These are phyloP conservation scores for Eupithecia vulgata DNA, from an alignment of 2,888 invertebrate genomes.

Conservation along the genomic window DNA sequence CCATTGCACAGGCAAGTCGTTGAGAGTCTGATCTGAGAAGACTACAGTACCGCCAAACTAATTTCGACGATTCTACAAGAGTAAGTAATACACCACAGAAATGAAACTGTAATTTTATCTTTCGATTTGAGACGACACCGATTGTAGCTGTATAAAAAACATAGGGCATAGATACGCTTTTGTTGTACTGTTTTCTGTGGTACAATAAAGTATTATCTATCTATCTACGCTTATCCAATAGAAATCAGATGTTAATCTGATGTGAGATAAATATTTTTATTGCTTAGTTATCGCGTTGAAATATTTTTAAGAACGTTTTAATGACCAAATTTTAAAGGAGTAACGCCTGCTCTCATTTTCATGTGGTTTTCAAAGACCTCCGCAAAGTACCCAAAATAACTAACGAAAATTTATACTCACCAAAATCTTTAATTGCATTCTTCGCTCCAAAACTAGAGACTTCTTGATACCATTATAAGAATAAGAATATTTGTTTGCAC, in stretches of 20 bases:
- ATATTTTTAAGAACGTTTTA: background rate
- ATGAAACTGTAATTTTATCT: slow-evolving; percentile 15
- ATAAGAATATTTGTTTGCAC: too few species aligned
- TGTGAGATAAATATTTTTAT: background rate
- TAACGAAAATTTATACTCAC: background rate
- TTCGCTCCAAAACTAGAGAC: background rate
- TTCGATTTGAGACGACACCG: background rate
- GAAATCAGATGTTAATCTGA: background rate
- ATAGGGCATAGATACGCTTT: background rate
- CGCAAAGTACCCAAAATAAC: background rate
- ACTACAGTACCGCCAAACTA: slow-evolving; percentile 39
- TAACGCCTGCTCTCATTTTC: too few species aligned
- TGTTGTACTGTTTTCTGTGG: too few species aligned
- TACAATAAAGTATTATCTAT: too few species aligned
- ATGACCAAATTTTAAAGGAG: background rate
- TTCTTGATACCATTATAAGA: background rate
- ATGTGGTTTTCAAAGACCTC: background rate
- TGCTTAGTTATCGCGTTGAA: background rate
- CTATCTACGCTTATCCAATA: too few species aligned
- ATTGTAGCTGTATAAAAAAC: background rate
- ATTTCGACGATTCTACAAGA: slow-evolving; percentile 29
- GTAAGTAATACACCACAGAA: slow-evolving; percentile 7
- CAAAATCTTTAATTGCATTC: background rate
- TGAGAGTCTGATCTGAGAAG: slow-evolving; percentile 26
- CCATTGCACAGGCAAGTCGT: slow-evolving; percentile 36